Evolutionary conservation across 2,113 vertebrate genomes (phyloP).

Genomic region (Cynopterus brachyotis): DNA sequence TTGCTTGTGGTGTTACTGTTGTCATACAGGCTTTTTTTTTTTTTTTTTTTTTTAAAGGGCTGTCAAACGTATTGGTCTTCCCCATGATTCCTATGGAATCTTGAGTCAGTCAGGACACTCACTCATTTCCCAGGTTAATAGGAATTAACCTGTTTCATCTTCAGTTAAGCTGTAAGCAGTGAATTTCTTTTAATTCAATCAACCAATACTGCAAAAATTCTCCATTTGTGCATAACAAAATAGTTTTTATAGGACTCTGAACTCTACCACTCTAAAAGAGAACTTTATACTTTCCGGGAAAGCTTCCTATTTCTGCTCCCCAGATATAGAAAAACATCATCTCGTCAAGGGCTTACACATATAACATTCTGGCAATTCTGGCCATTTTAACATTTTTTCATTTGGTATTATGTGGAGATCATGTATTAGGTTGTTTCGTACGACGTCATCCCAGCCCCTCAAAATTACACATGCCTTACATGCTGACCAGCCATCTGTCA

Average conservation of each 20-base stretch:
- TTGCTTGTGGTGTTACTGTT: not conserved
- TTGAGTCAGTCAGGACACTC: not conserved
- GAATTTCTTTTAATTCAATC: constrained; percentile 24
- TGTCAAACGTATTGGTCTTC: not conserved
- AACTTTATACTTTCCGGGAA: not conserved
- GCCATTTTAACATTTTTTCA: not conserved
- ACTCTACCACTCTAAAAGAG: not conserved
- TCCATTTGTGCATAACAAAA: not conserved
- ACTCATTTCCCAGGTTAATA: not conserved
- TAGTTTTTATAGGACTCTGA: not conserved
- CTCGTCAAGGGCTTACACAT: not conserved
- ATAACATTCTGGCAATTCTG: not conserved
- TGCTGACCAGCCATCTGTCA: not conserved
- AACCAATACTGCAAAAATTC: not conserved
- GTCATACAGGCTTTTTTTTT: not conserved
- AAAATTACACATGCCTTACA: not conserved
- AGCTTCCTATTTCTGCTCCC: not conserved
- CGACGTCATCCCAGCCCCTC: not conserved
- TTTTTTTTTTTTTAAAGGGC: not conserved
- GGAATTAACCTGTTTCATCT: not conserved
- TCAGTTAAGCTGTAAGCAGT: not conserved
- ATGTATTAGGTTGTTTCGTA: not conserved
- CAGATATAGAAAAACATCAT: not conserved
- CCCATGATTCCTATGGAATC: not conserved
- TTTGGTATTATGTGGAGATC: not conserved